phyloP scores from a whole-genome alignment of 1,140 invertebrate species.

The Plodia interpunctella region DNA sequence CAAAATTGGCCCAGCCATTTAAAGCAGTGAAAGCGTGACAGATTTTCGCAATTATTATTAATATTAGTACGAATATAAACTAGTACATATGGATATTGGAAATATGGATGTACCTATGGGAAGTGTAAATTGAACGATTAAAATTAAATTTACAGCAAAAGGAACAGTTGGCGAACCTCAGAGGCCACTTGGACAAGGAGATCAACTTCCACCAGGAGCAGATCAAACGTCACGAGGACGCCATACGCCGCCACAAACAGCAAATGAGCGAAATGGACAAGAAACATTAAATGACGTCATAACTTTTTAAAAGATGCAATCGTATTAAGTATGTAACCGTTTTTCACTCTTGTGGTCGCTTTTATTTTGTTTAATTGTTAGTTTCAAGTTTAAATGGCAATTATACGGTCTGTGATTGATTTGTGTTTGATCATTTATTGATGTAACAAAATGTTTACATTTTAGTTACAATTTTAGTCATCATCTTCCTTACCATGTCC shows the following conservation, averaged over 20 bases:
- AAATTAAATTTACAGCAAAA: constrained; percentile 82
- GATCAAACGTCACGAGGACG: constrained; percentile 92
- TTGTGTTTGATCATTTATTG: no score
- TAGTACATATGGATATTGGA: no score
- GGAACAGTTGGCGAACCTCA: constrained; percentile 86
- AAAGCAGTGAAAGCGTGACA: no score
- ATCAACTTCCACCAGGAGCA: constrained; percentile 92
- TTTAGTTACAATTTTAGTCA: no score
- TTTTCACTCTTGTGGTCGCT: constrained; percentile 30
- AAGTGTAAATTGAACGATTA: neutral
- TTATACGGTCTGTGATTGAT: constrained; percentile 36
- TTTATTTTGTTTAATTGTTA: constrained; percentile 64
- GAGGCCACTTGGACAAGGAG: constrained; percentile 86
- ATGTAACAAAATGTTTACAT: no score
- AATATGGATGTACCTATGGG: neutral
- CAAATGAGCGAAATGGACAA: constrained; percentile 42
- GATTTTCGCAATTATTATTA: no score
- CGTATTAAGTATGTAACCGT: neutral
- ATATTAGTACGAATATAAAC: no score
- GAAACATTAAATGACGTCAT: constrained; percentile 13
- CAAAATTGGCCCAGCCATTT: no score
- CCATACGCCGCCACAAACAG: constrained; percentile 87
- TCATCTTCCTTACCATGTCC: no score
- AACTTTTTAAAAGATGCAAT: neutral
- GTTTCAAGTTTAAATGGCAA: constrained; percentile 31